Base-by-base conservation (phyloP, 2,888 invertebrate species). In the Drosophila mimetica region DNA sequence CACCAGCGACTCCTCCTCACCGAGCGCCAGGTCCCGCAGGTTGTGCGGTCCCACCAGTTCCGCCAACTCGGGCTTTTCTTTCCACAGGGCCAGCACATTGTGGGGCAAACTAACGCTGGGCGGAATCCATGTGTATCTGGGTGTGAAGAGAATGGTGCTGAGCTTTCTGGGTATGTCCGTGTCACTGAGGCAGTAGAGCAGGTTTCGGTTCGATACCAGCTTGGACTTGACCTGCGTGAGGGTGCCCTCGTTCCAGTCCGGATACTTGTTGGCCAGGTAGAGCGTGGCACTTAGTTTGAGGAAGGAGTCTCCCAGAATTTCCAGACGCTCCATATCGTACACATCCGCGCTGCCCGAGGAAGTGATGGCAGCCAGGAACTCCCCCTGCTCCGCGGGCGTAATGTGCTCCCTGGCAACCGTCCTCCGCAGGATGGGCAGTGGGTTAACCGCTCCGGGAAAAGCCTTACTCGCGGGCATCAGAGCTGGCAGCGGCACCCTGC, bases 261-360 rank as follows among this genome's bases (percentile, higher is more conserved):
- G 93, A 89, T 94, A 96, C 4, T 92, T 92, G 69, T 94, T 93
- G 79, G 94, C 95, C 25, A 97, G 92, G 89, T 93, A 95, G 0
- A 96, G 91, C 0, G 97, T 95, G 7, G 93, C 92, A 25, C 95
- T 93, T 75, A 95, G 94, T 91, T 98, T 98, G 2, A 98, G 92
- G 81, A 95, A 96, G 0, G 96, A 95, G 92, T 98, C 97, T 0
- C 97, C 98, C 36, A 98, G 93, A 0, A 96, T 95, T 91, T 98
- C 97, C 34, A 96, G 92, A 5, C 97, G 93, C 90, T 98, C 97
- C 88, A 96, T 92, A 89, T 96, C 95, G 55, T 96, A 94, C 39
- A 94, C 93, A 89, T 97, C 97, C 59, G 94, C 93, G 0, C 95
- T 93, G 71, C 93, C 93, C 11, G 94, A 93, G 39, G 94, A 92